These are phyloP conservation scores for Poecilobothrus nobilitatus DNA, from an alignment of 2,888 invertebrate species.

Conservation along the genomic window DNA sequence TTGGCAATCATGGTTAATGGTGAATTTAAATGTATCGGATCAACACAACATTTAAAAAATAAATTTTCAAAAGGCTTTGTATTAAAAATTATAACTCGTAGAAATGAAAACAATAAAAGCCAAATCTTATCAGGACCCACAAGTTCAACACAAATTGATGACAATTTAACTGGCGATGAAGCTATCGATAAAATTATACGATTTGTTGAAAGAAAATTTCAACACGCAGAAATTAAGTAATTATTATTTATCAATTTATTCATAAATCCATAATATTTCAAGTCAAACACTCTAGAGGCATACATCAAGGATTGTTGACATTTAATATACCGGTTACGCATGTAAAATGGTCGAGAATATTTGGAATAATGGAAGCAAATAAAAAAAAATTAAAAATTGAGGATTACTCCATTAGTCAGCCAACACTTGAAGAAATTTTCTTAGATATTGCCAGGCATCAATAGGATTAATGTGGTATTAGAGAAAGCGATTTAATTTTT, in stretches of 20 bases:
- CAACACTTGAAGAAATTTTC: slow-evolving; percentile 72
- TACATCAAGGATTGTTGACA: slow-evolving; percentile 61
- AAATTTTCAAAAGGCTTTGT: slow-evolving; percentile 51
- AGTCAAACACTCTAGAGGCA: slow-evolving; percentile 47
- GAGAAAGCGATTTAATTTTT: no score
- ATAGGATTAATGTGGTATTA: no score
- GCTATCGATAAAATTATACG: slow-evolving; percentile 27
- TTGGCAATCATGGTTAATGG: slow-evolving; percentile 78
- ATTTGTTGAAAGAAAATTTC: slow-evolving; percentile 33
- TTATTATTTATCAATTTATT: slow-evolving; percentile 25
- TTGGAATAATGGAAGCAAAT: slow-evolving; percentile 59
- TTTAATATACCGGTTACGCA: slow-evolving; percentile 54
- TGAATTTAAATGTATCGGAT: slow-evolving; percentile 62
- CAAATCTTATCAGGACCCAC: background rate
- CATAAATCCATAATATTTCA: background rate
- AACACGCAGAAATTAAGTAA: slow-evolving; percentile 35
- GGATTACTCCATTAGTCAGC: slow-evolving; percentile 73
- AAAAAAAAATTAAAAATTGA: slow-evolving; percentile 53
- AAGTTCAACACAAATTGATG: background rate
- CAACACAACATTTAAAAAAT: slow-evolving; percentile 66
- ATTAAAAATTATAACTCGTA: slow-evolving; percentile 43
- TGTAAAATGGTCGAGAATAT: slow-evolving; percentile 60
- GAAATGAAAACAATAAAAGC: background rate
- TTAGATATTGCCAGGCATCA: slow-evolving; percentile 56
- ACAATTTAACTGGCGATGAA: background rate